phyloP scores from a whole-genome alignment of 1,140 invertebrate genomes.

The Pogonognathellus flavescens region DNA sequence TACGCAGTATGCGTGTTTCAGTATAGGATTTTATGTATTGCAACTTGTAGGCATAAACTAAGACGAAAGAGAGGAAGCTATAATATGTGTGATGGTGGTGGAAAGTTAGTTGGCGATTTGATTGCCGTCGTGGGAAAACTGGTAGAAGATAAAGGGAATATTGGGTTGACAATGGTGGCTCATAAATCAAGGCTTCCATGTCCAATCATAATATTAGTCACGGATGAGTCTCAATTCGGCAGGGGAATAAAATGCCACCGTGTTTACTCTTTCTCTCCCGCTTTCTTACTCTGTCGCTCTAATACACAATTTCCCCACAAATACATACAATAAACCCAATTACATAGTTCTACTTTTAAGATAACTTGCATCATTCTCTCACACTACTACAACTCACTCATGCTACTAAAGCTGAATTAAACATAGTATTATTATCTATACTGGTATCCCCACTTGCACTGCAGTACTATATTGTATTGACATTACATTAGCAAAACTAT shows the following conservation, averaged over 20 bases:
- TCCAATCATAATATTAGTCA: conserved; percentile 51
- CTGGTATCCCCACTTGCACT: too few species aligned
- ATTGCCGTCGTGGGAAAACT: conserved; percentile 47
- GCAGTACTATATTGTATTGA: too few species aligned
- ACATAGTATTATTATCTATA: too few species aligned
- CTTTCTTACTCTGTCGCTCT: background rate
- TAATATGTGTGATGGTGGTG: background rate
- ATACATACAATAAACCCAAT: background rate
- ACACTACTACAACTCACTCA: too few species aligned
- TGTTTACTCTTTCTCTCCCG: conserved; percentile 1
- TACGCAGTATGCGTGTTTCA: too few species aligned
- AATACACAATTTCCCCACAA: background rate
- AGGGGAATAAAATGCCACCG: conserved; percentile 34
- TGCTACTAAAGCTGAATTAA: too few species aligned
- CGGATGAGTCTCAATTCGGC: conserved; percentile 44
- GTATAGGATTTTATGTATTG: too few species aligned
- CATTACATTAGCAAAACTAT: too few species aligned
- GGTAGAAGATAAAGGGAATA: conserved; percentile 45
- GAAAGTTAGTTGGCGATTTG: conserved; percentile 27
- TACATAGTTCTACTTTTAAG: background rate
- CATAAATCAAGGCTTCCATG: conserved; percentile 50
- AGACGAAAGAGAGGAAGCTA: background rate
- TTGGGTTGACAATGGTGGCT: conserved; percentile 26
- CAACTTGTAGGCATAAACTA: too few species aligned
- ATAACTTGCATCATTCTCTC: background rate